Evolutionary conservation across 1,140 invertebrate species (phyloP).

Genomic region (Sinella curviseta): DNA sequence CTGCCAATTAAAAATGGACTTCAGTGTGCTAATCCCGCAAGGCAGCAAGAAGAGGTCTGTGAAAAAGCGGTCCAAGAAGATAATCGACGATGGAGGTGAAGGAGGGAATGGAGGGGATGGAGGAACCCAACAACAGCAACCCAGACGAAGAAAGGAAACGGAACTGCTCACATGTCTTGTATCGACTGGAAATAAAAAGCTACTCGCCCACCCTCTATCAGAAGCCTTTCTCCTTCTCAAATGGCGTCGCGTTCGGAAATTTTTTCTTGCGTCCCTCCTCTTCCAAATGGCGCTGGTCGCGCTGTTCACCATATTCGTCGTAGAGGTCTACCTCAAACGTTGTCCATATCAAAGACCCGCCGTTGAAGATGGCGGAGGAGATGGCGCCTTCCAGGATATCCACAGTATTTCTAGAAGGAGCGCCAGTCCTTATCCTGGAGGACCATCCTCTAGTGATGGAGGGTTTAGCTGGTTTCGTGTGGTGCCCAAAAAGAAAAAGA

Average conservation of each 20-base stretch:
- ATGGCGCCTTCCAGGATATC: no score
- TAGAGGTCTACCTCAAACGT: constrained; percentile 57
- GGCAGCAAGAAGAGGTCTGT: neutral
- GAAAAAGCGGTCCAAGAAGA: constrained; percentile 41
- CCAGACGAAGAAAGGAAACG: constrained; percentile 45
- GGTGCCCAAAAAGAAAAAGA: no score
- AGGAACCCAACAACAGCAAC: constrained; percentile 25
- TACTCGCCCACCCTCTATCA: constrained; percentile 73
- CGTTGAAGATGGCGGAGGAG: no score
- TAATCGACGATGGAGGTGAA: neutral
- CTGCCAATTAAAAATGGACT: constrained; percentile 76
- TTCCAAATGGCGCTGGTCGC: constrained; percentile 57
- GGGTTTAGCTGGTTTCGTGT: no score
- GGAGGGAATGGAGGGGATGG: no score
- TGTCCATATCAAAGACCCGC: constrained; percentile 28
- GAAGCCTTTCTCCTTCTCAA: constrained; percentile 79
- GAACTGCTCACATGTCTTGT: constrained; percentile 49
- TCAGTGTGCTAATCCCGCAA: constrained; percentile 51
- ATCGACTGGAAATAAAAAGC: constrained; percentile 48
- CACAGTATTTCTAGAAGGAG: no score
- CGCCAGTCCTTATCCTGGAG: no score
- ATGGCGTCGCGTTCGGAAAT: constrained; percentile 78
- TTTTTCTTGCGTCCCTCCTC: constrained; percentile 76
- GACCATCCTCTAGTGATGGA: no score
- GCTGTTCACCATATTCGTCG: constrained; percentile 68